Evolutionary conservation across 2,113 vertebrate genomes (phyloP).

Genomic region (Chelonoidis abingdonii): DNA sequence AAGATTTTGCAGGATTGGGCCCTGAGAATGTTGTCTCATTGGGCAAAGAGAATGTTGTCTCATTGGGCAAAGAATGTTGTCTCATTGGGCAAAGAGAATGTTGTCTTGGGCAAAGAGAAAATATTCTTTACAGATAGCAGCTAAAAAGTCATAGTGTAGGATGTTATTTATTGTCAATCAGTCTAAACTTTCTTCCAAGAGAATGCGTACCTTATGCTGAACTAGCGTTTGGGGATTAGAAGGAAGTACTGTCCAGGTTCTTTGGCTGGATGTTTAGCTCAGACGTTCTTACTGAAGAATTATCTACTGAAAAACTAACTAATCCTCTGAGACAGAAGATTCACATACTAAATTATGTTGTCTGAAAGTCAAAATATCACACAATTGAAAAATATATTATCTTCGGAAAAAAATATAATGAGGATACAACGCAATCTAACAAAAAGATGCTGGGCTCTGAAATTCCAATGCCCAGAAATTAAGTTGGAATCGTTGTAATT

Average conservation of each 20-base stretch:
- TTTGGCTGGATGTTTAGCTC: slow-evolving; percentile 10
- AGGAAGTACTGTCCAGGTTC: slow-evolving; percentile 15
- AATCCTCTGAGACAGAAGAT: background rate
- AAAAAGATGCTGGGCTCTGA: background rate
- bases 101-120: background rate
- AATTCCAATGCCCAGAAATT: background rate
- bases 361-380: background rate
- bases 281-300: slow-evolving; percentile 3
- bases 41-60: background rate
- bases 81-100: background rate
- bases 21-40: background rate
- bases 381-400: background rate
- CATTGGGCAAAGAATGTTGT: background rate
- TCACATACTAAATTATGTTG: background rate
- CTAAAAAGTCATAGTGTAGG: background rate
- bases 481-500: background rate
- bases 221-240: slow-evolving; percentile 26
- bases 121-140: background rate
- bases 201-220: slow-evolving; percentile 3
- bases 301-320: slow-evolving; percentile 11
- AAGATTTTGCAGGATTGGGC: background rate
- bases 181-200: slow-evolving; percentile 33
- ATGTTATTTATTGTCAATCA: background rate
- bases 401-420: background rate
- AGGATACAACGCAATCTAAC: background rate